Percentiles rank a stretch among this genome's conserved stretches.
These are phyloP conservation scores for Epinephelus cyanopodus DNA, from an alignment of 2,113 vertebrate species.

Conservation along the genomic window DNA sequence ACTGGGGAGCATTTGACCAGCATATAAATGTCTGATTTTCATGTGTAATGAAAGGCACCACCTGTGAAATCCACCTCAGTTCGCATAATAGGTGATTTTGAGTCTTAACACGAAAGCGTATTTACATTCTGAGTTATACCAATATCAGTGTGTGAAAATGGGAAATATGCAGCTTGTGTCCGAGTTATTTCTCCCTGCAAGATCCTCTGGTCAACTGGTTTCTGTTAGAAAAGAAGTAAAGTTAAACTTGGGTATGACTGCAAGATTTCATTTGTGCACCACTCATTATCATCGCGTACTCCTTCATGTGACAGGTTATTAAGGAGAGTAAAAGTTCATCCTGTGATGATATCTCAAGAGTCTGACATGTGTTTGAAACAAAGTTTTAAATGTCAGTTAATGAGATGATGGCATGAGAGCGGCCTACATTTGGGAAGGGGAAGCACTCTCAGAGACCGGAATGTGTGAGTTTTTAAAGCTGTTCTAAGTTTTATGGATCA, in stretches of 20 bases:
- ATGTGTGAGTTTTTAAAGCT: background rate
- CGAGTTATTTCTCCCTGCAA: background rate
- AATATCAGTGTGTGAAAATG: background rate
- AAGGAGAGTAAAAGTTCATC: background rate
- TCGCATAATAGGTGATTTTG: background rate
- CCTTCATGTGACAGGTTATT: background rate
- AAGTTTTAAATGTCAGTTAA: slow-evolving; percentile 6
- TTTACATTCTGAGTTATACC: background rate
- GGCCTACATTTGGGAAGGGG: background rate
- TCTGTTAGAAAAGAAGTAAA: background rate
- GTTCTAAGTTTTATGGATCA: background rate
- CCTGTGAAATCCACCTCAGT: background rate
- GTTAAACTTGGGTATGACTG: background rate
- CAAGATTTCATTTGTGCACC: background rate
- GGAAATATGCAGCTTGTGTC: background rate
- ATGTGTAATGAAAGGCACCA: slow-evolving; percentile 10
- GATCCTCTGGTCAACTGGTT: background rate
- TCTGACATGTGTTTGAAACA: slow-evolving; percentile 2
- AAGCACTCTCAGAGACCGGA: background rate
- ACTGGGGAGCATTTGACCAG: background rate
- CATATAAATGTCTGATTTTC: slow-evolving; percentile 16
- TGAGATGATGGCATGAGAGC: background rate
- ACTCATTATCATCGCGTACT: background rate
- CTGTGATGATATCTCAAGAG: background rate
- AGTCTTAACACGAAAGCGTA: background rate